Conservation (phyloP, 1,140 invertebrate species). For the Ruditapes philippinarum region DNA sequence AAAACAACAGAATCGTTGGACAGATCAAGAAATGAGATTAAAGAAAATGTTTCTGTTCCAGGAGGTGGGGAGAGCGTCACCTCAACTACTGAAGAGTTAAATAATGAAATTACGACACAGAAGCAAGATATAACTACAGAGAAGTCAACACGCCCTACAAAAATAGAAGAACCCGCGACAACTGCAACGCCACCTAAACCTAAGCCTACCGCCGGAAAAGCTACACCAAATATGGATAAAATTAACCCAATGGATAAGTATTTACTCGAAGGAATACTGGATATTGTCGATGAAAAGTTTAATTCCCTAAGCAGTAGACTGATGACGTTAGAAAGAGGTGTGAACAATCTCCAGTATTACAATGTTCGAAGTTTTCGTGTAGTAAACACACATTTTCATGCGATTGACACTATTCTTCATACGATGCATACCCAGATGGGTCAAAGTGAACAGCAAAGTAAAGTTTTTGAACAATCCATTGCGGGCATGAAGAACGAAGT, state of each 20-base stretch:
- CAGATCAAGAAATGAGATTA: conserved; percentile 40
- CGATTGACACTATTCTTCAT: conserved; percentile 53
- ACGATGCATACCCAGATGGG: conserved; percentile 10
- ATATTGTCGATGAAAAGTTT: conserved; percentile 77
- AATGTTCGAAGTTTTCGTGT: conserved; percentile 71
- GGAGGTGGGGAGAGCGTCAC: background rate
- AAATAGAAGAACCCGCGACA: background rate
- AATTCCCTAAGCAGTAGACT: conserved; percentile 73
- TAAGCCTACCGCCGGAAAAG: background rate
- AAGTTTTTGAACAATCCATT: conserved; percentile 21
- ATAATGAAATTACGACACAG: background rate
- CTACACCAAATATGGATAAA: background rate
- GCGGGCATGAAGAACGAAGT: conserved; percentile 40
- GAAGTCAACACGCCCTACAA: background rate
- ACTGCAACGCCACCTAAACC: background rate
- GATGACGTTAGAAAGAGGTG: conserved; percentile 66
- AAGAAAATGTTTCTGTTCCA: conserved; percentile 34
- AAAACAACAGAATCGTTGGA: background rate
- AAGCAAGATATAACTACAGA: background rate
- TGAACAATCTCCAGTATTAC: conserved; percentile 75
- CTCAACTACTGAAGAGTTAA: background rate
- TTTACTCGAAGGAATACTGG: conserved; percentile 61
- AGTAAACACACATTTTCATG: conserved; percentile 65
- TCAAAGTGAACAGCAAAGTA: background rate
- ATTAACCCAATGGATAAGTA: conserved; percentile 38